Conservation (phyloP, 2,888 invertebrate genomes). For the Stenurella melanura region DNA sequence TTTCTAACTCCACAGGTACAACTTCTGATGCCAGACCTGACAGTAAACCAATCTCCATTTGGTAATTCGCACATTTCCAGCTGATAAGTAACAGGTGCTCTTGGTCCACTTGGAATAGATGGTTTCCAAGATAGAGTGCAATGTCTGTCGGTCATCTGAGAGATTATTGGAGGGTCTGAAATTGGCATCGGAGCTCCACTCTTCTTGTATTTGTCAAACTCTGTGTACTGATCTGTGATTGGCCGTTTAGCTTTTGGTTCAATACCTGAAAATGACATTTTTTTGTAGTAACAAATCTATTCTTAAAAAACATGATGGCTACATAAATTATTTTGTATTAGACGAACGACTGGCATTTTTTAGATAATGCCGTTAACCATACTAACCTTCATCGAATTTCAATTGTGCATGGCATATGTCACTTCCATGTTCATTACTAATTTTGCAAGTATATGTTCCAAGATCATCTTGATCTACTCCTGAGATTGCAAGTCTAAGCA, state of each 20-base stretch:
- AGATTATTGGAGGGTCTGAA: conserved; percentile 93
- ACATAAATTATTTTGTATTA: too few relatives aligned
- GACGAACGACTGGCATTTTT: not conserved
- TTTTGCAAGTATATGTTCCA: conserved; percentile 88
- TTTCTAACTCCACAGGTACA: conserved; percentile 93
- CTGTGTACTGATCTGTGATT: conserved; percentile 86
- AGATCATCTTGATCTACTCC: conserved; percentile 87
- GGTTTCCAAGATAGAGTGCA: conserved; percentile 96
- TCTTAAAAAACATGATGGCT: too few relatives aligned
- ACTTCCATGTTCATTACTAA: conserved; percentile 90
- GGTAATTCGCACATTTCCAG: conserved; percentile 96
- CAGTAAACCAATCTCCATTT: conserved; percentile 94
- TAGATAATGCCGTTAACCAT: not conserved
- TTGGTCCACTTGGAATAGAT: conserved; percentile 89
- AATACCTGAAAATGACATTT: conserved; percentile 64
- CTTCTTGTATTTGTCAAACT: conserved; percentile 88
- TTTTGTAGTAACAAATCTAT: not conserved
- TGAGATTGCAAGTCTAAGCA: conserved; percentile 87
- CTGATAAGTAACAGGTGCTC: conserved; percentile 94
- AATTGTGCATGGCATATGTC: conserved; percentile 87
- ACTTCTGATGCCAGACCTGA: conserved; percentile 88
- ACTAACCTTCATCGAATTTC: conserved; percentile 78
- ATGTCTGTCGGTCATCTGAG: conserved; percentile 92
- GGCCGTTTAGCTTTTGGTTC: conserved; percentile 82
- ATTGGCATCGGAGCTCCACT: conserved; percentile 91